phyloP scores from a whole-genome alignment of 2,888 invertebrate species.

The Polylopha cassiicola region DNA sequence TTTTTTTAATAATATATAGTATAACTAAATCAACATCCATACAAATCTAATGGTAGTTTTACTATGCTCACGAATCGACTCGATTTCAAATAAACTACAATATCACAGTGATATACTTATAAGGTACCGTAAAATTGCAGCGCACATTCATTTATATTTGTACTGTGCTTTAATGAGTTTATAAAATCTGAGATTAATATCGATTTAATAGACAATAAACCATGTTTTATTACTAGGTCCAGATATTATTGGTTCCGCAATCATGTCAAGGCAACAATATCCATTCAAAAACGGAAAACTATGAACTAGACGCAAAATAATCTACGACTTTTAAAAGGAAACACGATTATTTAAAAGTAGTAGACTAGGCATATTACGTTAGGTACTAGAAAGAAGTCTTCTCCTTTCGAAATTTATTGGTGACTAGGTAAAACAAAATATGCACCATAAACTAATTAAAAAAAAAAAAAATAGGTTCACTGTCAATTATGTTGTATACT shows the following conservation, averaged over 20 bases:
- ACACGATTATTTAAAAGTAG: too few species aligned
- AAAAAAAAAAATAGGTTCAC: too few species aligned
- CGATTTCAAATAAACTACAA: slow-evolving; percentile 1
- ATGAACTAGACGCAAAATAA: background rate
- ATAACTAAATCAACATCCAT: background rate
- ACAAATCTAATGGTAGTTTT: slow-evolving; percentile 1
- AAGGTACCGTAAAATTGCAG: slow-evolving; percentile 8
- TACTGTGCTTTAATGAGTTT: slow-evolving; percentile 5
- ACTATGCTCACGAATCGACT: slow-evolving; percentile 4
- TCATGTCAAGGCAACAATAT: slow-evolving; percentile 17
- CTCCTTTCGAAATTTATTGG: too few species aligned
- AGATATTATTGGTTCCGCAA: slow-evolving; percentile 7
- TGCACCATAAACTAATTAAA: too few species aligned
- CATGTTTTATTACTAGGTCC: slow-evolving; percentile 15
- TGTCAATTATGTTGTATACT: too few species aligned
- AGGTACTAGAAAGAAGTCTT: too few species aligned
- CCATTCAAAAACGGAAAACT: slow-evolving; percentile 15
- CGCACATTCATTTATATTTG: slow-evolving; percentile 5
- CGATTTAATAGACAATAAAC: slow-evolving; percentile 26
- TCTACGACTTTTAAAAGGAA: background rate
- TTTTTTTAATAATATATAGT: background rate
- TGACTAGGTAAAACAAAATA: too few species aligned
- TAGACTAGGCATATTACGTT: too few species aligned
- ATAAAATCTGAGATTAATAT: slow-evolving; percentile 26
- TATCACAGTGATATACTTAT: slow-evolving; percentile 2